These are phyloP conservation scores for Neoaliturus tenellus DNA, from an alignment of 2,888 invertebrate genomes.

Conservation along the genomic window DNA sequence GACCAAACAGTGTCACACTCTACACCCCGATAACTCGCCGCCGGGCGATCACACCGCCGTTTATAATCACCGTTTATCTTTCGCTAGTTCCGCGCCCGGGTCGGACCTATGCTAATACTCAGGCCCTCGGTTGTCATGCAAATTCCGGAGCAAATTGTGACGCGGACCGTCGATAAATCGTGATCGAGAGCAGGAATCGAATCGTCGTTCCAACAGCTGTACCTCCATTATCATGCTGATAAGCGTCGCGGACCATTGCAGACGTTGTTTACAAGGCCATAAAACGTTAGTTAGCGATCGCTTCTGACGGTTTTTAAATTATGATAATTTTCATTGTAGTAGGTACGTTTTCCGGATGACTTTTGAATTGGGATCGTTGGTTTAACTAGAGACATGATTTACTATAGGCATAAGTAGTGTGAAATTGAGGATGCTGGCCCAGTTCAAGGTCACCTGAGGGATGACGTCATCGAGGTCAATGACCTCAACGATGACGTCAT, in stretches of 20 bases:
- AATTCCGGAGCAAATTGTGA: constrained; percentile 39
- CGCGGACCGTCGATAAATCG: constrained; percentile 20
- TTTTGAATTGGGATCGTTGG: neutral
- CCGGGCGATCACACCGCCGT: constrained; percentile 16
- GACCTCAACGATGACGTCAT: too few relatives aligned
- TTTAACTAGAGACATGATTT: neutral
- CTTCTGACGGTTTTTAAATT: constrained; percentile 8
- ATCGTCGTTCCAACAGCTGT: constrained; percentile 9
- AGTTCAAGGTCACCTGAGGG: too few relatives aligned
- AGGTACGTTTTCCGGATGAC: neutral
- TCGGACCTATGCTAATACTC: constrained; percentile 5
- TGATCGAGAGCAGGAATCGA: constrained; percentile 4
- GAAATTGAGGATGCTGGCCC: too few relatives aligned
- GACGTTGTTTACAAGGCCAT: constrained; percentile 8
- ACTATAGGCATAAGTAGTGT: too few relatives aligned
- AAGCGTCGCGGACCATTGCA: constrained; percentile 10
- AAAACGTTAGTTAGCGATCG: constrained; percentile 33
- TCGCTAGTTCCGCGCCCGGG: neutral
- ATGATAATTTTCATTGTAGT: neutral
- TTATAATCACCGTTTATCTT: constrained; percentile 27
- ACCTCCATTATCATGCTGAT: constrained; percentile 41
- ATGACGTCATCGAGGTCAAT: too few relatives aligned
- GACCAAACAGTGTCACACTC: too few relatives aligned
- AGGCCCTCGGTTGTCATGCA: constrained; percentile 36
- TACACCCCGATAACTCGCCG: neutral